Evolutionary conservation across 2,888 invertebrate species (phyloP).

Genomic region (Melikaiella ostensackeni): DNA sequence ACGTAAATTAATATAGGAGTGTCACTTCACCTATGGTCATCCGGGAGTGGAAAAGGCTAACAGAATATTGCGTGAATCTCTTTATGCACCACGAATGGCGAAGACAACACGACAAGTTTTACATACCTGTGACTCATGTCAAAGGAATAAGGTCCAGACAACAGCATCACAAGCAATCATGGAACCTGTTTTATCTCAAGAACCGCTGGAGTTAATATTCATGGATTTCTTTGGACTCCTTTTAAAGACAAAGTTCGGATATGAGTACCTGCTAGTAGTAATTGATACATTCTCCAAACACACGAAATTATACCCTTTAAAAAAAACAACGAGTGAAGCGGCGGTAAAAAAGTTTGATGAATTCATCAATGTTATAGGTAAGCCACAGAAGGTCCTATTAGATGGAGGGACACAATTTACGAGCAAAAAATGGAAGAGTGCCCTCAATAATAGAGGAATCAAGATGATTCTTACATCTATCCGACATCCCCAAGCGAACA

Average conservation of each 20-base stretch:
- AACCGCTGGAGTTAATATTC: conserved; percentile 42
- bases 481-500: no score
- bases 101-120: conserved; percentile 1
- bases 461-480: conserved; percentile 33
- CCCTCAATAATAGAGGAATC: conserved; percentile 29
- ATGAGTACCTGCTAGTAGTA: conserved; percentile 41
- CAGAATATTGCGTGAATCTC: no score
- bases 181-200: conserved; percentile 36
- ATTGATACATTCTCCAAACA: conserved; percentile 44
- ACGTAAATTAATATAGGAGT: no score
- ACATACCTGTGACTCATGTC: conserved; percentile 20
- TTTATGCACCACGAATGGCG: no score
- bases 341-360: no score
- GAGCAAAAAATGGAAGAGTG: conserved; percentile 14
- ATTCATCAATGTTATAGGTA: no score
- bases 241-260: conserved; percentile 31
- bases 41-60: no score
- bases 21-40: no score
- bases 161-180: conserved; percentile 1
- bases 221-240: conserved; percentile 51
- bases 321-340: no score
- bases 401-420: conserved; percentile 47
- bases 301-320: no score
- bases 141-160: no score
- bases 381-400: conserved; percentile 16